A percentile compares a stretch with the other conserved stretches of the same genome.
Evolutionary conservation across 2,797 vertebrate genomes (phyloP).

Genomic region (Tamandua tetradactyla): DNA sequence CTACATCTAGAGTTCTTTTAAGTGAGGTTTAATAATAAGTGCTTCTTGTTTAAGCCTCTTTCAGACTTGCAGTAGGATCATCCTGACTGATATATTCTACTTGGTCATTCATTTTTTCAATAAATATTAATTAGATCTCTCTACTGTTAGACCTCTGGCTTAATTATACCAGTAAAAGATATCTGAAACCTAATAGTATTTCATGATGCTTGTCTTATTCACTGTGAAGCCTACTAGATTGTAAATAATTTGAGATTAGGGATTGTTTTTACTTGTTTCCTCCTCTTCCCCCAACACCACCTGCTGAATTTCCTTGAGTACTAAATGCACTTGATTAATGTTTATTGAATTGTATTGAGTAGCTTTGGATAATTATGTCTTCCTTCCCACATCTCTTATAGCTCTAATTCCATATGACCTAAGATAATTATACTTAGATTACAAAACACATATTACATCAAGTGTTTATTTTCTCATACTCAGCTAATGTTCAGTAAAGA

Average conservation of each 20-base stretch:
- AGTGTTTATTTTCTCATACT: slow-evolving; percentile 49
- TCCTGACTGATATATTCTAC: neutral
- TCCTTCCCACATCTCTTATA: neutral
- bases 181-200: neutral
- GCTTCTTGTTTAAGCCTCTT: neutral
- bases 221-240: neutral
- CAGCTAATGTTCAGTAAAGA: slow-evolving; percentile 40
- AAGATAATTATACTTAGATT: slow-evolving; percentile 44
- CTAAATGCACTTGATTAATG: slow-evolving; percentile 41
- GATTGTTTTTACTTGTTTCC: neutral
- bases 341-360: slow-evolving; percentile 50
- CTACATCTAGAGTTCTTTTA: neutral
- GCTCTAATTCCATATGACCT: slow-evolving; percentile 26
- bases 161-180: neutral
- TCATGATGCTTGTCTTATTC: slow-evolving; percentile 15
- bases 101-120: neutral
- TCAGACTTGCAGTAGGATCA: neutral
- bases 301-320: slow-evolving; percentile 35
- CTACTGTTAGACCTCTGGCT: neutral
- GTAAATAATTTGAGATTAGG: neutral
- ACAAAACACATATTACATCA: slow-evolving; percentile 51
- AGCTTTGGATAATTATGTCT: slow-evolving; percentile 54
- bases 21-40: neutral
- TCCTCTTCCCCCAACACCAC: neutral
- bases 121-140: neutral